Percentiles rank a stretch among this genome's conserved stretches.
Conservation (phyloP, 2,113 vertebrate species). For the Colossoma macropomum region DNA sequence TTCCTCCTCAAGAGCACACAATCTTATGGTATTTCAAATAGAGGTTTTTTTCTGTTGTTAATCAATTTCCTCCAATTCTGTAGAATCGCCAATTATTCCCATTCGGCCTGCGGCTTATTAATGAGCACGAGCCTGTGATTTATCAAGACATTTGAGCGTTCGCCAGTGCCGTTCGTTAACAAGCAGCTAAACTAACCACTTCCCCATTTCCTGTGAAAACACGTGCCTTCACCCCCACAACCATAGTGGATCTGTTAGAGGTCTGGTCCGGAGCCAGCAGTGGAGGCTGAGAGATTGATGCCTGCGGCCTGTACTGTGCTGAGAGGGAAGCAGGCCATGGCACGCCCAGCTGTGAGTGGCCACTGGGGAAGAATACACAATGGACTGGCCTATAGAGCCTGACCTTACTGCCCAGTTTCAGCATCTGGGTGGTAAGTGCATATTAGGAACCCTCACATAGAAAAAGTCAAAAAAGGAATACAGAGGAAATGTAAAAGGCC, state of each 20-base stretch:
- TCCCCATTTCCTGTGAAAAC: conserved; percentile 31
- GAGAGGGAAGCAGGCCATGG: conserved; percentile 35
- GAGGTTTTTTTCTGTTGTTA: not conserved
- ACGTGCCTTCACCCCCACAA: not conserved
- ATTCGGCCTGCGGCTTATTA: not conserved
- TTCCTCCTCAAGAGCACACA: not conserved
- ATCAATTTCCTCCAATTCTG: not conserved
- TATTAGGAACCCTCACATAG: conserved; percentile 11
- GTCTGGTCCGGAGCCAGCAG: conserved; percentile 37
- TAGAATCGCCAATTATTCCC: not conserved
- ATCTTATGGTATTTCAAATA: conserved; percentile 1
- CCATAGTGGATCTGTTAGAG: conserved; percentile 49
- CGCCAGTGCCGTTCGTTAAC: not conserved
- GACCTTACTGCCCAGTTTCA: conserved; percentile 14
- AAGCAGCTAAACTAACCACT: conserved; percentile 14
- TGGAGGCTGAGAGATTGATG: conserved; percentile 43
- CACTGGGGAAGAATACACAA: conserved; percentile 29
- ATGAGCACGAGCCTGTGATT: conserved; percentile 13
- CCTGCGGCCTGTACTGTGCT: conserved; percentile 18
- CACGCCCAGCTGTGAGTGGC: conserved; percentile 11
- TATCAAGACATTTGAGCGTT: conserved; percentile 18
- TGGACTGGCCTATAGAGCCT: conserved; percentile 1
- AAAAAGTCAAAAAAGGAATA: too few species aligned
- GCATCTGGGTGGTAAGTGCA: conserved; percentile 19
- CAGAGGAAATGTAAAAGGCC: not conserved